Base-by-base conservation (phyloP, 2,113 vertebrate genomes). In the Clinocottus analis region DNA sequence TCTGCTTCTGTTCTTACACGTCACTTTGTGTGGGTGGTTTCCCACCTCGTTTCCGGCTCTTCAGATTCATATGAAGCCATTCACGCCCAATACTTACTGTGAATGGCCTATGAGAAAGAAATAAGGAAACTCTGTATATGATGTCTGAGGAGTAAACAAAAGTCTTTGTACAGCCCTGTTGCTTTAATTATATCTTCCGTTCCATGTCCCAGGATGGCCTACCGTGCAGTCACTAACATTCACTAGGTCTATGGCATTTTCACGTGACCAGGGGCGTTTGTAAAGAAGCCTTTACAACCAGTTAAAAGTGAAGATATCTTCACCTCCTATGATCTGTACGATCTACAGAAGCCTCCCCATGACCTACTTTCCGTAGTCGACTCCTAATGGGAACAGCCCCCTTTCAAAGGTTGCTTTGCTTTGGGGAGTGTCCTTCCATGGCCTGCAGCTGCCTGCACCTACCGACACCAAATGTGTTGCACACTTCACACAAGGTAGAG, bases 361-460 rank as follows among this genome's bases (percentile, higher is more conserved):
- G 91, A 89, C 93, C 91, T 93, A 92, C 72, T 91, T 93, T 92
- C 91, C 85, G 66, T 90, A 89, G 91, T 47, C 76, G 62, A 75
- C 77, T 75, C 49, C 76, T 79, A 31, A 39, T 63, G 17, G 75
- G 47, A 67, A 68, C 73, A 49, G 1, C 81, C 75, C 84, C 85
- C 67, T 79, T 33, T 69, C 70, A 62, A 63, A 78, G 70, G 69
- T 72, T 74, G 21, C 65, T 75, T 68, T 75, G 68, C 60, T 70
- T 23, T 23, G 53, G 79, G 87, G 88, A 66, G 82, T 87, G 82
- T 75, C 85, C 68, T 65, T 56, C 56, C 68, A 63, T 25, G 65
- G 87, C 70, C 78, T 72, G 33, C 63, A 74, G 53, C 77, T 72
- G 37, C 41, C 21, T 72, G 45, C n/a, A 19, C 53, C 14, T 2